Percentiles rank a stretch among this genome's conserved stretches.
These are phyloP conservation scores for Aricia agestis DNA, from an alignment of 1,140 invertebrate species.

Conservation along the genomic window DNA sequence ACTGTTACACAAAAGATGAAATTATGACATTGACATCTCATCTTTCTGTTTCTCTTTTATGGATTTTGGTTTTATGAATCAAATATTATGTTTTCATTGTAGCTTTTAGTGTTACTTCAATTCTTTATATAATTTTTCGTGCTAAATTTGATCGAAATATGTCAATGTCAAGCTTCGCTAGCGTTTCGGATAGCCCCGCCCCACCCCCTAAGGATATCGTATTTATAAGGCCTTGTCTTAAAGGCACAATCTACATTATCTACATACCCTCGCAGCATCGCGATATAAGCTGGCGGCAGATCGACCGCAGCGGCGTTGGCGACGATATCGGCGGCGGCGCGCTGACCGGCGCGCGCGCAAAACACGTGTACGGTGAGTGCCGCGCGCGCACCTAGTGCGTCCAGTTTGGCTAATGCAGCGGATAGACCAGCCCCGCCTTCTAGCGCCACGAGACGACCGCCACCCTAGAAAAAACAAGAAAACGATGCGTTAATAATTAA, in stretches of 20 bases:
- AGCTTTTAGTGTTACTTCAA: no score
- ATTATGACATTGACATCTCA: no score
- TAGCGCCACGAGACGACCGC: conserved; percentile 83
- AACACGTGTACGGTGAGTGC: conserved; percentile 96
- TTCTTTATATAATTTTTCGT: no score
- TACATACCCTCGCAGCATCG: conserved; percentile 61
- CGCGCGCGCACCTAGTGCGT: conserved; percentile 88
- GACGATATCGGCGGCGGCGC: conserved; percentile 85
- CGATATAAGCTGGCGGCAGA: conserved; percentile 47
- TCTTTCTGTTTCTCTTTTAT: no score
- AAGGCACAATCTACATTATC: conserved; percentile 11
- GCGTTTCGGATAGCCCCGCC: no score
- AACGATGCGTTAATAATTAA: no score
- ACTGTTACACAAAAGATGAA: conserved; percentile 67
- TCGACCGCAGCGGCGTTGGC: conserved; percentile 77
- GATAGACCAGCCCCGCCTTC: conserved; percentile 87
- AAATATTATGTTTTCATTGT: no score
- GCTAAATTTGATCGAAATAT: no score
- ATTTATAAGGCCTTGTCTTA: no score
- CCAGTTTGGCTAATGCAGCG: conserved; percentile 85
- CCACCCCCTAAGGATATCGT: no score
- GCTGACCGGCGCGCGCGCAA: conserved; percentile 93
- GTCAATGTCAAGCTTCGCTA: no score
- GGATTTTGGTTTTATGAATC: no score
- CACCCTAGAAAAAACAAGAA: background rate